These are phyloP conservation scores for Avahi laniger DNA, from an alignment of 2,797 vertebrate species.

Conservation along the genomic window DNA sequence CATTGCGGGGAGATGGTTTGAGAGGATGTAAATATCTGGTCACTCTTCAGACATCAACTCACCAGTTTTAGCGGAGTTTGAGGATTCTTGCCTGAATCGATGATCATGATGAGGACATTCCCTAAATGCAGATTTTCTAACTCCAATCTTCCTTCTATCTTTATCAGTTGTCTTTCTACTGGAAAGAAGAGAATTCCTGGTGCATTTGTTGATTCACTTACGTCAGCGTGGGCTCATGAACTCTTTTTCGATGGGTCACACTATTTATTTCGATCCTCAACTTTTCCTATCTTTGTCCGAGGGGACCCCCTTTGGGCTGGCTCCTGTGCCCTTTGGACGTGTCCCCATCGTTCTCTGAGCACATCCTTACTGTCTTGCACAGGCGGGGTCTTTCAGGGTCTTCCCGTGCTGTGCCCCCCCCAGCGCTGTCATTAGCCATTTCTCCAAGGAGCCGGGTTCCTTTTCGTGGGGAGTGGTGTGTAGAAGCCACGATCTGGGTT, in stretches of 20 bases:
- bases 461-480: background rate
- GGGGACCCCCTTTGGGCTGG: background rate
- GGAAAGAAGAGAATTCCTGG: background rate
- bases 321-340: rapidly evolving
- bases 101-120: background rate
- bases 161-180: background rate
- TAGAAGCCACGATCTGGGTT: background rate
- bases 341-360: background rate
- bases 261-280: background rate
- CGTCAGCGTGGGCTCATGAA: background rate
- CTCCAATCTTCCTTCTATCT: background rate
- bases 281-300: background rate
- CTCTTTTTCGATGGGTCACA: background rate
- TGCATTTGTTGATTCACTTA: background rate
- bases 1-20: background rate
- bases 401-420: background rate
- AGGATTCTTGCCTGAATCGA: background rate
- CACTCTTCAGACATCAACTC: background rate
- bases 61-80: background rate
- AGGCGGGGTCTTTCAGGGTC: background rate
- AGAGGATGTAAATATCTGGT: background rate
- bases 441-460: background rate
- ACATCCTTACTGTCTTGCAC: background rate
- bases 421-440: background rate
- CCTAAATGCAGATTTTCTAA: background rate